Evolutionary conservation across 2,797 vertebrate genomes (phyloP), one percentile per base, ranked within the genome.

Genomic region (Antrozous pallidus): DNA sequence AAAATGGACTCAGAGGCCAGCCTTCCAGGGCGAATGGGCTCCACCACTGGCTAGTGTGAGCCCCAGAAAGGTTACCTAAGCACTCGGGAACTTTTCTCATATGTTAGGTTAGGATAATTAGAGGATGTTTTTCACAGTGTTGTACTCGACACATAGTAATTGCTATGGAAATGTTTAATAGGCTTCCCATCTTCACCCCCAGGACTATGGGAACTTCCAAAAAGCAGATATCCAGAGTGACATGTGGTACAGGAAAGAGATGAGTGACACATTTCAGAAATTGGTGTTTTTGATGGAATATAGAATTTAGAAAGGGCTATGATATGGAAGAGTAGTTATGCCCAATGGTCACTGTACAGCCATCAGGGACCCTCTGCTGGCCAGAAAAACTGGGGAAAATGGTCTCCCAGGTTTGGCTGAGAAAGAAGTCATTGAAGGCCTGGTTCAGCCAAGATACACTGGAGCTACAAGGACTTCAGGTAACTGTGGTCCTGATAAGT

Each of bases 341-440:
- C 8, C 42, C 47, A 18, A 6, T 40, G 63, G 82, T 88, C 85
- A 33, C 71, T 73, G 4, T 24, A 7, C n/a, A 31, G 40, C 18
- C 77, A 67, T 36, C 12, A 85, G 28, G 83, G 56, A 65, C 49
- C 70, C 78, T 88, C 70, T 86, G 33, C 79, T 92, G 71, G 67
- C 42, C 79, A 95, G 79, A 47, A 82, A 96, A 70, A 20, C 80
- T 58, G 58, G 49, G 86, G 51, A 26, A 91, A 81, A 67, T 33
- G 6, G 38, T 58, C 51, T 91, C 12, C 17, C 70, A 73, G 36
- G 11, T n/a, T 56, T 81, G 33, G 13, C 33, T n/a, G 47, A 77
- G 71, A 33, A 86, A 40, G 26, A 61, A 17, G 16, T 5, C 22
- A 20, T 12, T 18, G 22, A 90, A 36, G 4, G 9, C 31, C 1